Conservation (phyloP, 92 coral and sea anemone genomes). For the Epizoanthus stellaris region DNA sequence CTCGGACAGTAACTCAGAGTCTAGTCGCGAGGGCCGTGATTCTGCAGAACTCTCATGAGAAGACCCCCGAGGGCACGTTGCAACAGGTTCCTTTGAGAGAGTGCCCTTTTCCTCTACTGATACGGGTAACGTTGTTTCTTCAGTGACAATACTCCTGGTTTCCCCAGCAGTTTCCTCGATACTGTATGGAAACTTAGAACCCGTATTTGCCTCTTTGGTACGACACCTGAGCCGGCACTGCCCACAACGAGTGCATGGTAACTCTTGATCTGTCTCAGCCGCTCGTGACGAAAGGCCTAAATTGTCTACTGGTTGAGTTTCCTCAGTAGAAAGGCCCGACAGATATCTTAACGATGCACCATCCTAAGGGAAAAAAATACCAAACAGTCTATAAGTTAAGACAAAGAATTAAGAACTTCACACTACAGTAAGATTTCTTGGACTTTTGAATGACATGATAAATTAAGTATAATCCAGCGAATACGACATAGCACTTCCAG, state of each 20-base stretch:
- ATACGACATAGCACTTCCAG: too few species aligned
- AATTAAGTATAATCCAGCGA: too few species aligned
- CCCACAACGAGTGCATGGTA: not conserved
- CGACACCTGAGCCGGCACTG: not conserved
- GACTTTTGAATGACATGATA: too few species aligned
- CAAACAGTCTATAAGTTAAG: too few species aligned
- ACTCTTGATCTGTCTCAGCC: not conserved
- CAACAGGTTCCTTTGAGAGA: not conserved
- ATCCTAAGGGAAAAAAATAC: too few species aligned
- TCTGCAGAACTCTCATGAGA: not conserved
- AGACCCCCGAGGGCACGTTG: not conserved
- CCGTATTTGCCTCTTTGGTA: not conserved
- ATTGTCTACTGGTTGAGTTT: too few species aligned
- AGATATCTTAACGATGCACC: too few species aligned
- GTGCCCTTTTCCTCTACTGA: constrained; percentile 8
- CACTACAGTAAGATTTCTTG: too few species aligned
- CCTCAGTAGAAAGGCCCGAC: too few species aligned
- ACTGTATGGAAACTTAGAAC: constrained; percentile 1
- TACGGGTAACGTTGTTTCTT: not conserved
- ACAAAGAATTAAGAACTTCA: too few species aligned
- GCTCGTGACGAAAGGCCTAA: not conserved
- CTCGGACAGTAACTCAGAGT: constrained; percentile 5
- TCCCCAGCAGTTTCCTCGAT: constrained; percentile 24
- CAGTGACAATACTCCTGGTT: not conserved
- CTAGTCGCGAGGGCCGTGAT: not conserved